These are phyloP conservation scores for Coecobrya sp. DNA, from an alignment of 2,888 invertebrate genomes.

Conservation along the genomic window DNA sequence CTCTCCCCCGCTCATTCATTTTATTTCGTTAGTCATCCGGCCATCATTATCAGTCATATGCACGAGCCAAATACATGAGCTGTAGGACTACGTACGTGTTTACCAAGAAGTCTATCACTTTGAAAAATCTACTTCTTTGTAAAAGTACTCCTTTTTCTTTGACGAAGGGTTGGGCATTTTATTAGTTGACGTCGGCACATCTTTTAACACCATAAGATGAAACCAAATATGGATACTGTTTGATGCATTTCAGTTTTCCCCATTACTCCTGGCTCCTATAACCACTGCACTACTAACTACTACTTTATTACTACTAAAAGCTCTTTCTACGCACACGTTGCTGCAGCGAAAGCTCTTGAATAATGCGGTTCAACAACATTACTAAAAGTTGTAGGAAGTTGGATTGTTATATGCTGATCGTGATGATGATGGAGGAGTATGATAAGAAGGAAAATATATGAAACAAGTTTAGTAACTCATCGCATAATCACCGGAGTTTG, in stretches of 20 bases:
- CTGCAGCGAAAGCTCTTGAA: not conserved
- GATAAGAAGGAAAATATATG: constrained; percentile 9
- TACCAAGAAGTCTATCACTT: constrained; percentile 6
- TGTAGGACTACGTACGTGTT: not conserved
- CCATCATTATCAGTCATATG: not conserved
- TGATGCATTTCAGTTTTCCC: constrained; percentile 32
- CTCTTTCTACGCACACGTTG: not conserved
- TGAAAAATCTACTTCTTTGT: constrained; percentile 5
- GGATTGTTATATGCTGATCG: not conserved
- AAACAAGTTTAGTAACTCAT: constrained; percentile 48
- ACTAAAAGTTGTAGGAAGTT: constrained; percentile 33
- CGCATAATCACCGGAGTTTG: constrained; percentile 9
- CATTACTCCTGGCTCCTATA: not conserved
- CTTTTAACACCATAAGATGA: constrained; percentile 19
- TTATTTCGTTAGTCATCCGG: constrained; percentile 28
- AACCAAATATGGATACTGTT: constrained; percentile 29
- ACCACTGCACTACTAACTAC: not conserved
- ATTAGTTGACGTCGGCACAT: constrained; percentile 32
- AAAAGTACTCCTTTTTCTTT: not conserved
- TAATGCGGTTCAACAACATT: constrained; percentile 3
- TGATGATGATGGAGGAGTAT: not conserved
- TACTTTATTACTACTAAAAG: not conserved
- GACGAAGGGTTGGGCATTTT: constrained; percentile 30
- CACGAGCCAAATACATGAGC: not conserved
- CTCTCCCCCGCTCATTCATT: constrained; percentile 32